Evolutionary conservation across 2,797 vertebrate genomes (phyloP).

Genomic region (Bradypus variegatus): DNA sequence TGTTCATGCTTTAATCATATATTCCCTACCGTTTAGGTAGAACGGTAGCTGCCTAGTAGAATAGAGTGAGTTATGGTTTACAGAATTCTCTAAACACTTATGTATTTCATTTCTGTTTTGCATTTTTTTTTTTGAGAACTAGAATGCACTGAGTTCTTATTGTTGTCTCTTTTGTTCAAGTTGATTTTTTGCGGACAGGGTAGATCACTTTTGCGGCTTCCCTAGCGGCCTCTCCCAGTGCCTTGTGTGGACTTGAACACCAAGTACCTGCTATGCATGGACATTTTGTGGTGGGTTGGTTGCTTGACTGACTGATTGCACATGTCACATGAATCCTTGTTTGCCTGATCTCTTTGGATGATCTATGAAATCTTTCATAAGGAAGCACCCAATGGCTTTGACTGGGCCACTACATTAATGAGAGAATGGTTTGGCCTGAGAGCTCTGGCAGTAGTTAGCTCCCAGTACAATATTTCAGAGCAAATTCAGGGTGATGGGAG

Average conservation of each 20-base stretch:
- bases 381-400: not conserved
- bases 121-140: no score
- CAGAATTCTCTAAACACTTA: not conserved
- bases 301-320: not conserved
- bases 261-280: accelerated
- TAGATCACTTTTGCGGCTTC: not conserved
- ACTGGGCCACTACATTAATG: not conserved
- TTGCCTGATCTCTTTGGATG: not conserved
- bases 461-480: not conserved
- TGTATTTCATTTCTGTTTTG: not conserved
- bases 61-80: not conserved
- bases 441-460: not conserved
- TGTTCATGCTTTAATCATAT: not conserved
- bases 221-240: no score
- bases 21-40: not conserved
- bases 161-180: not conserved
- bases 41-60: not conserved
- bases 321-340: not conserved
- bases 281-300: not conserved
- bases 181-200: not conserved
- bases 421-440: no score
- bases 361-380: not conserved
- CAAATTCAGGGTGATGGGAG: not conserved
- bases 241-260: no score
- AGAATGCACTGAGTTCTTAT: not conserved